A percentile compares a stretch with the other conserved stretches of the same genome.
Conservation (phyloP, 2,888 invertebrate genomes). For the Drosophila incognita region DNA sequence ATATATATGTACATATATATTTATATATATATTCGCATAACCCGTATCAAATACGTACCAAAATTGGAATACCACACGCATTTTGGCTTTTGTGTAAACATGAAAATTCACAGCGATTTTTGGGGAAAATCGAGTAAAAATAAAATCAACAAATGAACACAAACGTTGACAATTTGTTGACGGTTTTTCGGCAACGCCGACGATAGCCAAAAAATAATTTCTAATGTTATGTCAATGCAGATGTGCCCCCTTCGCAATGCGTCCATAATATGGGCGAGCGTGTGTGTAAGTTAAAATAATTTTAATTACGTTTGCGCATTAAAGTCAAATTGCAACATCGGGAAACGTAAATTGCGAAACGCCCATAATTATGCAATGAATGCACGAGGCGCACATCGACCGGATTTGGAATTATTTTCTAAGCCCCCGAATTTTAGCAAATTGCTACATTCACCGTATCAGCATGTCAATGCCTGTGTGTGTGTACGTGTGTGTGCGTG, state of each 20-base stretch:
- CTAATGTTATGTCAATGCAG: conserved; percentile 57
- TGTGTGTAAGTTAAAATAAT: conserved; percentile 73
- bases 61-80: conserved; percentile 48
- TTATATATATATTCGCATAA: background rate
- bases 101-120: conserved; percentile 31
- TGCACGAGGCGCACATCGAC: conserved; percentile 36
- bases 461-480: conserved; percentile 1
- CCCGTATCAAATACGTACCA: conserved; percentile 27
- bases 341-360: conserved; percentile 30
- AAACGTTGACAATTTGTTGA: conserved; percentile 75
- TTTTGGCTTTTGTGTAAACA: conserved; percentile 63
- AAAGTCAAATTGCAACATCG: conserved; percentile 58
- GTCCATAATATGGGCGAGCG: conserved; percentile 2
- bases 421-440: conserved; percentile 68
- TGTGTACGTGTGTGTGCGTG: conserved; percentile 4
- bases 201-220: conserved; percentile 71
- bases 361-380: conserved; percentile 75
- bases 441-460: conserved; percentile 46
- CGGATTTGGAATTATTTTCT: conserved; percentile 56
- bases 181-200: conserved; percentile 52
- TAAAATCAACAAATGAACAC: conserved; percentile 65
- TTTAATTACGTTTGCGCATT: conserved; percentile 73
- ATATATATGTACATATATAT: too few species aligned
- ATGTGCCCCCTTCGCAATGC: background rate
- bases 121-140: conserved; percentile 42